Evolutionary conservation across 2,113 vertebrate genomes (phyloP).

Genomic region (Hippocampus guttulatus): DNA sequence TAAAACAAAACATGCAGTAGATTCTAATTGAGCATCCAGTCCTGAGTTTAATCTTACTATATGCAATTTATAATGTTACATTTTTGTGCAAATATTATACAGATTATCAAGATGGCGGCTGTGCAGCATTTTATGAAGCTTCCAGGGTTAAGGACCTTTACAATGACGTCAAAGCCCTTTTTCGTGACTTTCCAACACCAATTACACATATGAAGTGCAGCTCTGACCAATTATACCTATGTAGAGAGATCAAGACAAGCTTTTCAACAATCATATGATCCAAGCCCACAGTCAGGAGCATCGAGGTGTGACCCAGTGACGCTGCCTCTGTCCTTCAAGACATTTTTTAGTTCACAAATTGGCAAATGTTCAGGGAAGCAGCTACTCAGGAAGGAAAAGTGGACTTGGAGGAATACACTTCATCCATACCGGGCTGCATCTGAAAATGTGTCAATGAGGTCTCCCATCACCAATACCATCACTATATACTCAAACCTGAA

Average conservation of each 20-base stretch:
- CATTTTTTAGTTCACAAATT: neutral
- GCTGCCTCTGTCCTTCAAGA: neutral
- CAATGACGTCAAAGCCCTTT: neutral
- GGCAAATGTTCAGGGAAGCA: neutral
- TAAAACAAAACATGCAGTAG: neutral
- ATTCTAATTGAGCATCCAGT: neutral
- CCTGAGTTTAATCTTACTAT: neutral
- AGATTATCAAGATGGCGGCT: no score
- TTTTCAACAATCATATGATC: neutral
- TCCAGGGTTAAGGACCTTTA: no score
- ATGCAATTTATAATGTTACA: no score
- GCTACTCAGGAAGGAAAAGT: neutral
- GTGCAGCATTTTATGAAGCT: no score
- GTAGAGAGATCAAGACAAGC: no score
- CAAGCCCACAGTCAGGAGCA: neutral
- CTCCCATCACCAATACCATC: neutral
- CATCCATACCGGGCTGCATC: neutral
- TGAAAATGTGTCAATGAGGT: neutral
- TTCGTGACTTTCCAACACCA: neutral
- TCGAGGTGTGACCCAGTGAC: neutral
- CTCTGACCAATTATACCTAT: no score
- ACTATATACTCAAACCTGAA: neutral
- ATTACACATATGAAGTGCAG: neutral
- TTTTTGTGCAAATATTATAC: no score
- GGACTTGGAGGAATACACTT: neutral